These are phyloP conservation scores for Scyliorhinus canicula DNA, from an alignment of 2,797 vertebrate species.

Conservation along the genomic window DNA sequence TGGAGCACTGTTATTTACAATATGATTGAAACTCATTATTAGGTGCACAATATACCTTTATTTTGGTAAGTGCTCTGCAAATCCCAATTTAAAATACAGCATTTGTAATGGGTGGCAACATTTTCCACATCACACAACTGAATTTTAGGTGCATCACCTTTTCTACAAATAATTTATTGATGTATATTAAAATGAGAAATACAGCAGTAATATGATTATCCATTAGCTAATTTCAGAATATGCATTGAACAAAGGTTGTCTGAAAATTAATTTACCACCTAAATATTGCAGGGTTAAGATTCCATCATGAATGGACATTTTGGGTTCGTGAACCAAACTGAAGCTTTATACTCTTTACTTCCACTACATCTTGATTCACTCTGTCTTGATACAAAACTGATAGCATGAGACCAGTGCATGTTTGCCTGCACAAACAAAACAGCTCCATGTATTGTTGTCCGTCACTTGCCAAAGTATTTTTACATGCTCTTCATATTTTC, in stretches of 20 bases:
- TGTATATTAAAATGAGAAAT: neutral
- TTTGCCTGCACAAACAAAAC: neutral
- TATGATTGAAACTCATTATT: neutral
- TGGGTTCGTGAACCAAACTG: neutral
- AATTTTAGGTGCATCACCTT: neutral
- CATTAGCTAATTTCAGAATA: neutral
- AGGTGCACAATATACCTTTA: neutral
- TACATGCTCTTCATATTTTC: constrained; percentile 12
- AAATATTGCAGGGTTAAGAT: neutral
- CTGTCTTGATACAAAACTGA: neutral
- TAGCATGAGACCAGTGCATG: neutral
- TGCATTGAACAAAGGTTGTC: neutral
- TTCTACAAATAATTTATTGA: neutral
- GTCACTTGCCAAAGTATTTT: constrained; percentile 38
- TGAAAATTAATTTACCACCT: neutral
- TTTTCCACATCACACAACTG: neutral
- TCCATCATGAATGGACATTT: neutral
- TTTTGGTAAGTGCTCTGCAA: neutral
- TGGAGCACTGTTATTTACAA: neutral
- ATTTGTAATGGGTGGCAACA: neutral
- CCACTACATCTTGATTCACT: neutral
- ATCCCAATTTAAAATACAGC: constrained; percentile 17
- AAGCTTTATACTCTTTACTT: neutral
- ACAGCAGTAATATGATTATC: neutral
- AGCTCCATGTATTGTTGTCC: neutral